Evolutionary conservation across 2,888 invertebrate species (phyloP), one percentile per base, ranked within the genome.

Genomic region (Panorpa germanica): DNA sequence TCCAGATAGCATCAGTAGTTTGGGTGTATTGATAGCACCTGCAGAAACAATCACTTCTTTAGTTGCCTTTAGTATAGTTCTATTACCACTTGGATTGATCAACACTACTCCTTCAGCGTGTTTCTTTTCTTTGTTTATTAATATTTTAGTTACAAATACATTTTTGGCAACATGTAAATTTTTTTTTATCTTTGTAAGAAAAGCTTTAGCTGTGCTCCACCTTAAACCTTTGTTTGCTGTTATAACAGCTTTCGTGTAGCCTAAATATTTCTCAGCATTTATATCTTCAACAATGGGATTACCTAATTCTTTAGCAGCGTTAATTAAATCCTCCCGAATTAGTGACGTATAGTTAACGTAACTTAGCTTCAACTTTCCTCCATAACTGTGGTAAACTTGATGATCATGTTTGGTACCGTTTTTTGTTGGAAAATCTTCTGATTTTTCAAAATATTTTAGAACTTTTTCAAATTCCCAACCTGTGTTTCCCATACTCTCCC

Each of bases 201-300:
- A 77, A 0, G 73, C 75, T 46, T 71, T 75, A 4, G 72, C 75
- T 0, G 78, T 66, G 46, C 77, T 80, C 46, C 71, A 69, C 34
- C 85, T 60, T 0, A 67, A 57, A 2, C 83, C 82, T 29, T 73
- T 59, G 18, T 66, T 53, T 21, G 58, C 31, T 0, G 55, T 62
- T 2, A 60, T 64, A 20, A 55, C 53, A 2, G 59, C 47, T 27
- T 49, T 51, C 17, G 56, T 48, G 30, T 61, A 65, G 0, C 65
- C 70, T 3, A 62, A 44, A 31, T 56, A 56, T 5, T 47, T 43
- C 2, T 56, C 49, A 0, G 45, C 49, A 37, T 59, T 60, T 6
- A 64, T 44, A 7, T 55, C 42, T 0, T 43, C 38, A 0, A 57
- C 37, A 2, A 39, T 35, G 0, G 49, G 48, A 25, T 59, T 34